Evolutionary conservation across 2,113 vertebrate species (phyloP).

Genomic region (Nothoprocta perdicaria): DNA sequence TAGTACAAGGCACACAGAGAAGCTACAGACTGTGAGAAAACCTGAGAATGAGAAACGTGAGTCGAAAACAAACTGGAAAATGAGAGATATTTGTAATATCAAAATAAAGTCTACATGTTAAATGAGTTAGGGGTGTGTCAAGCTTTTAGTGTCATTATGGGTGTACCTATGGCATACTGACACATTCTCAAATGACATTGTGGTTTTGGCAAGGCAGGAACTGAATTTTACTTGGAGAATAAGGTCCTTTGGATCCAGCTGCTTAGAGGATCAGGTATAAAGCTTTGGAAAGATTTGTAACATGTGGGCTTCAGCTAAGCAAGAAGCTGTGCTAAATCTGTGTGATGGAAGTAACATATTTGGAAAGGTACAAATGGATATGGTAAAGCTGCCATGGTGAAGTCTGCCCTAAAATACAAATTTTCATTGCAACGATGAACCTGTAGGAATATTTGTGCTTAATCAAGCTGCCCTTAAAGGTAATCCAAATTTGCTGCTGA

Average conservation of each 20-base stretch:
- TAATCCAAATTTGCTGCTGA: neutral
- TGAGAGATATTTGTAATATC: slow-evolving; percentile 13
- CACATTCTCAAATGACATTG: neutral
- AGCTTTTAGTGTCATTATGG: neutral
- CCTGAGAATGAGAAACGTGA: slow-evolving; percentile 5
- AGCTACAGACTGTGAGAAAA: neutral
- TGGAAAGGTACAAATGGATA: neutral
- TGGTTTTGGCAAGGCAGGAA: slow-evolving; percentile 30
- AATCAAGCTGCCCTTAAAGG: neutral
- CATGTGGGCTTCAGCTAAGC: neutral
- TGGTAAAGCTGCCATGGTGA: neutral
- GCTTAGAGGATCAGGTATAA: too few species aligned
- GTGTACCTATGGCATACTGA: slow-evolving; percentile 16
- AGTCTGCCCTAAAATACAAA: neutral
- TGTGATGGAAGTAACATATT: neutral
- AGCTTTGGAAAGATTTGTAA: neutral
- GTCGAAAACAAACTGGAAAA: slow-evolving; percentile 29
- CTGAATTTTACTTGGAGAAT: neutral
- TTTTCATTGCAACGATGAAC: neutral
- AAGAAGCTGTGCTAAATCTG: neutral
- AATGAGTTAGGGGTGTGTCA: slow-evolving; percentile 29
- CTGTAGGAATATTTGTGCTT: neutral
- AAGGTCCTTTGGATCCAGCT: neutral
- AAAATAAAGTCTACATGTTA: slow-evolving; percentile 30
- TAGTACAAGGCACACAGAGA: neutral